phyloP scores from a whole-genome alignment of 2,888 invertebrate genomes.

The Scaptomyza tumidula region DNA sequence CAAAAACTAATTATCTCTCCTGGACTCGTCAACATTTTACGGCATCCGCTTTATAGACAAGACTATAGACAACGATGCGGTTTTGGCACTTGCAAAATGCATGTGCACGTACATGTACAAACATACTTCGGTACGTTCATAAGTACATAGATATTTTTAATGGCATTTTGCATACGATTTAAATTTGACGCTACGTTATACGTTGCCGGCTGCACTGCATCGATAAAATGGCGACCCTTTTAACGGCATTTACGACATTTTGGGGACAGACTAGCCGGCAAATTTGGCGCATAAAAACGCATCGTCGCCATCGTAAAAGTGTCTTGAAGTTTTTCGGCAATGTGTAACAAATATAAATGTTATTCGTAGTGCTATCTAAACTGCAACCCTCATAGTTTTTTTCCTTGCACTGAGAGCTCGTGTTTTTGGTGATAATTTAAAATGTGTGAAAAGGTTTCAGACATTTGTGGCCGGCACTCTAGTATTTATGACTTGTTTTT shows the following conservation, averaged over 20 bases:
- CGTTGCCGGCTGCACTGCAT: conserved; percentile 46
- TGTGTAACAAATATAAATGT: conserved; percentile 59
- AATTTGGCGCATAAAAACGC: conserved; percentile 66
- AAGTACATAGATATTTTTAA: conserved; percentile 56
- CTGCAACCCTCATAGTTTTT: background rate
- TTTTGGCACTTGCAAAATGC: conserved; percentile 55
- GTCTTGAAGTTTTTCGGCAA: conserved; percentile 48
- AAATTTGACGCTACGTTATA: conserved; percentile 38
- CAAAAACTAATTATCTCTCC: conserved; percentile 68
- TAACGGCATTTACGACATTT: conserved; percentile 32
- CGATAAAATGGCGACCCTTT: conserved; percentile 57
- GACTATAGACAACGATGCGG: conserved; percentile 28
- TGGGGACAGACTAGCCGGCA: conserved; percentile 53
- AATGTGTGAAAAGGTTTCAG: conserved; percentile 63
- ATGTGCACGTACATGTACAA: conserved; percentile 7
- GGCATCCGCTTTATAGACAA: conserved; percentile 45
- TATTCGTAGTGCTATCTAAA: conserved; percentile 46
- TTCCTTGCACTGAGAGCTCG: background rate
- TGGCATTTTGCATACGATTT: conserved; percentile 74
- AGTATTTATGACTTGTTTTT: conserved; percentile 40
- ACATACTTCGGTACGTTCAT: conserved; percentile 7
- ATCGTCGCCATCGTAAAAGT: conserved; percentile 63
- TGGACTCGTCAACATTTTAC: conserved; percentile 43
- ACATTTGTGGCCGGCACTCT: conserved; percentile 39
- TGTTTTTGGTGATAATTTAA: conserved; percentile 4